Evolutionary conservation across 2,888 invertebrate species (phyloP).

Genomic region (Aelia acuminata): DNA sequence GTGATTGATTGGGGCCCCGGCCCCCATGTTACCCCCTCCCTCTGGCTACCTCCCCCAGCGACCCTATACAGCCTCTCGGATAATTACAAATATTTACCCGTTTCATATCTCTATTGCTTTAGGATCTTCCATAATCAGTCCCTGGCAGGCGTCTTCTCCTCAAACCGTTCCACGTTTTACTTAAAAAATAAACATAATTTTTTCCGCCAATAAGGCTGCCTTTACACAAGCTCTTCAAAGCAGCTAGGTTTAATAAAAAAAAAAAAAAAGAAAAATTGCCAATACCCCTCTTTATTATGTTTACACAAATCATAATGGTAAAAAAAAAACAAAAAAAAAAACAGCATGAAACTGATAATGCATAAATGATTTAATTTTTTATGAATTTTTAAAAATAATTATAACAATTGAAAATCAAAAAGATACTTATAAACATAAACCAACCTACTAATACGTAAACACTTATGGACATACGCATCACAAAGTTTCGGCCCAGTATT

Average conservation of each 20-base stretch:
- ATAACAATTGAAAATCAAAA: no score
- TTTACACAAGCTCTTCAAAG: not conserved
- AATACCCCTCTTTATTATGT: not conserved
- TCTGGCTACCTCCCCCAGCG: not conserved
- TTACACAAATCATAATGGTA: not conserved
- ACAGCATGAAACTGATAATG: no score
- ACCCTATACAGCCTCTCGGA: not conserved
- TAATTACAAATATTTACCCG: conserved; percentile 44
- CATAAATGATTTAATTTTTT: no score
- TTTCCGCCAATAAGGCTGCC: not conserved
- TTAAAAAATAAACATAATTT: not conserved
- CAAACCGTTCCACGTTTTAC: not conserved
- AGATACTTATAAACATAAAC: no score
- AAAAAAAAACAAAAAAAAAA: no score
- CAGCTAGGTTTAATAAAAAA: no score
- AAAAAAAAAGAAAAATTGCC: not conserved
- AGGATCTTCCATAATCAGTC: not conserved
- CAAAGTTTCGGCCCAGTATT: no score
- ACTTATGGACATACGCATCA: no score
- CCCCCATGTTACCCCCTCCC: not conserved
- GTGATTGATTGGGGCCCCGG: conserved; percentile 6
- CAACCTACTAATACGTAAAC: no score
- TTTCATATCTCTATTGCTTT: conserved; percentile 9
- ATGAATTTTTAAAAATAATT: no score
- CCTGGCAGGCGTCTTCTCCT: not conserved